A percentile compares a stretch with the other conserved stretches of the same genome.
phyloP scores from a whole-genome alignment of 1,140 invertebrate species.

The Heliconius hewitsoni region DNA sequence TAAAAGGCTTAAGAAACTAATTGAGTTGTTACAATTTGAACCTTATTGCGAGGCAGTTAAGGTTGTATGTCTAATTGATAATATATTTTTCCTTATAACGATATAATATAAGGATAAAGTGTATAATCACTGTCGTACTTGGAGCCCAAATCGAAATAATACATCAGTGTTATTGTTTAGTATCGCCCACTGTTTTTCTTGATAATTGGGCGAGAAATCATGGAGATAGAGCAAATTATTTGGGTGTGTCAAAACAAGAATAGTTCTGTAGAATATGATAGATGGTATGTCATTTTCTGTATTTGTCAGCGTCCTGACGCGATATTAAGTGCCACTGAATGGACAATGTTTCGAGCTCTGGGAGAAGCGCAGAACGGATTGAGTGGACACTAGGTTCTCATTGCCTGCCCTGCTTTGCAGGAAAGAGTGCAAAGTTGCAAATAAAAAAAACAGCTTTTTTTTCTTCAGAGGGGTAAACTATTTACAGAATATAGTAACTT shows the following conservation, averaged over 20 bases:
- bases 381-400: no score
- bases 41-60: background rate
- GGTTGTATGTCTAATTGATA: background rate
- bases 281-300: background rate
- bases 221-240: constrained; percentile 42
- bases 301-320: background rate
- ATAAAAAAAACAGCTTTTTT: no score
- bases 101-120: background rate
- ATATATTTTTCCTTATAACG: background rate
- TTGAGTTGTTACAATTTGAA: background rate
- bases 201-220: constrained; percentile 71
- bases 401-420: no score
- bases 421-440: no score
- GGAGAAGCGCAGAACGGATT: no score
- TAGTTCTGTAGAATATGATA: constrained; percentile 15
- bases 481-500: background rate
- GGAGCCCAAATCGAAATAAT: constrained; percentile 59
- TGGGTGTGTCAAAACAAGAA: constrained; percentile 29
- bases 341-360: no score
- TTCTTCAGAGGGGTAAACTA: no score
- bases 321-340: no score
- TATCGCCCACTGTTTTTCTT: constrained; percentile 69
- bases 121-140: constrained; percentile 37
- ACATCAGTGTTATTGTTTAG: constrained; percentile 62
- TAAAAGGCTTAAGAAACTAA: background rate